These are phyloP conservation scores for Egretta garzetta DNA, from an alignment of 2,113 vertebrate genomes.

Conservation along the genomic window DNA sequence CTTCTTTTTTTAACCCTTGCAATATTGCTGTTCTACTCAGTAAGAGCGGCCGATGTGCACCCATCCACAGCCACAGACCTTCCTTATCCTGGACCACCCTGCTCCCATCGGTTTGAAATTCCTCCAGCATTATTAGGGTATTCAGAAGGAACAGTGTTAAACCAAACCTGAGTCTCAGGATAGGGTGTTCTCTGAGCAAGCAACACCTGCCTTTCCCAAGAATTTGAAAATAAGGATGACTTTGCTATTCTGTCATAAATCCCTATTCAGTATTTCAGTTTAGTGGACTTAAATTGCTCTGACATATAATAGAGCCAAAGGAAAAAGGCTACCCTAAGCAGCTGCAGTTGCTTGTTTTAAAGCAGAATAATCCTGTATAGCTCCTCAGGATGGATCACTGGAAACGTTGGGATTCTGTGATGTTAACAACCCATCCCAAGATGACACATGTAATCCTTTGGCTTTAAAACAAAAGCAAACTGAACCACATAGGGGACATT, in stretches of 20 bases:
- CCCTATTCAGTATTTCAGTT: not conserved
- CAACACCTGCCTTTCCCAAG: not conserved
- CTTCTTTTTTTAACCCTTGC: not conserved
- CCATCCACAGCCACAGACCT: not conserved
- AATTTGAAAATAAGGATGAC: not conserved
- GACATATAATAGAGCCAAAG: not conserved
- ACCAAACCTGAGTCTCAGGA: not conserved
- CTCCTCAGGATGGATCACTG: conserved; percentile 22
- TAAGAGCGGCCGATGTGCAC: not conserved
- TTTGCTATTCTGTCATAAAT: conserved; percentile 39
- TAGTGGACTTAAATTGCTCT: conserved; percentile 34
- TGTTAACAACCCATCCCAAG: conserved; percentile 31
- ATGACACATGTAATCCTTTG: conserved; percentile 28
- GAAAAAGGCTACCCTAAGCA: not conserved
- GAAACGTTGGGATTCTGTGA: not conserved
- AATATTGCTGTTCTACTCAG: not conserved
- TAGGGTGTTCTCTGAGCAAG: not conserved
- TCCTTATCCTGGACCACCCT: fast-evolving
- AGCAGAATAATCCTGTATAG: conserved; percentile 4
- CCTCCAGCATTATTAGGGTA: not conserved
- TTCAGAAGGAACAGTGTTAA: not conserved
- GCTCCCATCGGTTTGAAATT: not conserved
- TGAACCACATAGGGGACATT: not conserved
- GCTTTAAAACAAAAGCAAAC: conserved; percentile 17
- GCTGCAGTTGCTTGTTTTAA: not conserved